Evolutionary conservation across 2,888 invertebrate genomes (phyloP).

Genomic region (Ariolimax columbianus): DNA sequence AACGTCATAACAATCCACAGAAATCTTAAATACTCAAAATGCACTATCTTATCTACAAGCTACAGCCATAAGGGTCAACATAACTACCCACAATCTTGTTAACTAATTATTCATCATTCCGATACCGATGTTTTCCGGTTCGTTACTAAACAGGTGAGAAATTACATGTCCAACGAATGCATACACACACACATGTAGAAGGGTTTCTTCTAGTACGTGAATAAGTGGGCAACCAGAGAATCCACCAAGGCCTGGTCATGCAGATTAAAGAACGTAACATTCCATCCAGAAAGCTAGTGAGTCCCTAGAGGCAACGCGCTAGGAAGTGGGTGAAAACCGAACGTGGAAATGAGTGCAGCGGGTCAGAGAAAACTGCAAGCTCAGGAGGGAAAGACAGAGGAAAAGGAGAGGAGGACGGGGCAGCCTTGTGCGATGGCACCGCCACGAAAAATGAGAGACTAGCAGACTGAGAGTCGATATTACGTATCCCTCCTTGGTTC

Average conservation of each 20-base stretch:
- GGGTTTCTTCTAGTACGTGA: neutral
- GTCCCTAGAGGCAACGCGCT: neutral
- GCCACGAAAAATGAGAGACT: neutral
- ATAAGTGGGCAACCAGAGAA: neutral
- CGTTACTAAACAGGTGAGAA: no score
- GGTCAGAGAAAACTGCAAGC: neutral
- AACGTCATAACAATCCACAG: no score
- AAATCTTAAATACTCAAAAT: no score
- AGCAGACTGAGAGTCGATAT: slow-evolving; percentile 11
- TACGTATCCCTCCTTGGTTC: neutral
- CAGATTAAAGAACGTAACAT: neutral
- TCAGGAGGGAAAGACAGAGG: no score
- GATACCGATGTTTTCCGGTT: no score
- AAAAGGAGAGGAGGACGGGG: neutral
- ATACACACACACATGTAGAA: no score
- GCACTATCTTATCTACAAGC: no score
- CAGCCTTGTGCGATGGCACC: neutral
- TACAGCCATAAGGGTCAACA: no score
- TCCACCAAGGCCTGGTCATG: neutral
- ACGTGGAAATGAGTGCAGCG: neutral
- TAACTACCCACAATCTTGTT: no score
- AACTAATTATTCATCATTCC: no score
- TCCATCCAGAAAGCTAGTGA: neutral
- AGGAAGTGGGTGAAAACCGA: neutral
- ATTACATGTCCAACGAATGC: no score